These are phyloP conservation scores for Ochotona princeps DNA, from an alignment of 2,113 vertebrate genomes.

Conservation along the genomic window DNA sequence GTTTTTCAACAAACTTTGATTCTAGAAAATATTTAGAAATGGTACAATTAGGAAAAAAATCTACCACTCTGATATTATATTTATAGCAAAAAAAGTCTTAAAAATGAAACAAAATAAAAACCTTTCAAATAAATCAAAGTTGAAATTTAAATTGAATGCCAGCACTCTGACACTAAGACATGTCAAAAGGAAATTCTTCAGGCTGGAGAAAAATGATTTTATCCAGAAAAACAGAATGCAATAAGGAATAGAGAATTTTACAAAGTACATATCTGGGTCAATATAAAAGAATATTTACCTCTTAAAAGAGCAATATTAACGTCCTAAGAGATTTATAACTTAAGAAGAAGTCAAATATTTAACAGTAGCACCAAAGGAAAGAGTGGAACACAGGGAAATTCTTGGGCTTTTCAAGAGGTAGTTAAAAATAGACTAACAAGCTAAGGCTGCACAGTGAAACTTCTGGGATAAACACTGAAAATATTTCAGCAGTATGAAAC, in stretches of 20 bases:
- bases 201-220: neutral
- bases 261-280: neutral
- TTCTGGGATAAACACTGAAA: neutral
- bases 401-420: neutral
- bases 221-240: constrained; percentile 11
- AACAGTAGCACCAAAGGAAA: neutral
- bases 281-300: neutral
- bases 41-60: neutral
- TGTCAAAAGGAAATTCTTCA: neutral
- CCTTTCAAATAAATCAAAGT: constrained; percentile 16
- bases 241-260: neutral
- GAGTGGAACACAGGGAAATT: neutral
- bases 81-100: neutral
- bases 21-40: constrained; percentile 17
- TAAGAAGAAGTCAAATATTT: constrained; percentile 5
- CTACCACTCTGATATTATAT: neutral
- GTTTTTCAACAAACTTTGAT: neutral
- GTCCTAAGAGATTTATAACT: neutral
- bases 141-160: constrained; percentile 13
- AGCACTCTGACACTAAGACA: neutral
- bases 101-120: constrained; percentile 34
- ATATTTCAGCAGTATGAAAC: neutral
- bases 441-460: neutral
- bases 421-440: neutral
- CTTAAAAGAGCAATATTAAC: constrained; percentile 1